Percentiles rank a stretch among this genome's conserved stretches.
These are phyloP conservation scores for Bryconaethiops microstoma DNA, from an alignment of 2,797 vertebrate genomes.

Conservation along the genomic window DNA sequence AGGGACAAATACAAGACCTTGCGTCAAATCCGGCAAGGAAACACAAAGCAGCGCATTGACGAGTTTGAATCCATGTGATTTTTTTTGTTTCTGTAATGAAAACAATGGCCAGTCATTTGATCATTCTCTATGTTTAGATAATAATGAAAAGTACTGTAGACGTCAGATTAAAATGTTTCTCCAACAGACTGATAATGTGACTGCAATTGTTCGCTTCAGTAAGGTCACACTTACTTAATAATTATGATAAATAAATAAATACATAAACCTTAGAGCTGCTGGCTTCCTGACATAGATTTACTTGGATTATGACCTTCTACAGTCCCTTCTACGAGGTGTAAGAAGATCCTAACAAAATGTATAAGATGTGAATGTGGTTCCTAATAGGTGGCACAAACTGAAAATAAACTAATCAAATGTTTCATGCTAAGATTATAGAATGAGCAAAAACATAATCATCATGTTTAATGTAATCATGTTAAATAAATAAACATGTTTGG, in stretches of 20 bases:
- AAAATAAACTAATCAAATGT: background rate
- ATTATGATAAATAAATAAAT: background rate
- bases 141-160: background rate
- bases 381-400: background rate
- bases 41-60: slow-evolving; percentile 97
- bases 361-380: background rate
- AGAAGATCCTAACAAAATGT: background rate
- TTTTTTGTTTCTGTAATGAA: slow-evolving; percentile 26
- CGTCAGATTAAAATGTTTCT: background rate
- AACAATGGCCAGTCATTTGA: too few relatives aligned
- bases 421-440: background rate
- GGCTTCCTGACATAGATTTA: background rate
- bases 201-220: background rate
- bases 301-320: background rate
- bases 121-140: background rate
- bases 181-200: background rate
- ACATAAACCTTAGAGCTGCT: background rate
- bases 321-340: background rate
- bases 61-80: slow-evolving; percentile 98
- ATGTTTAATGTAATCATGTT: too few relatives aligned
- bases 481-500: background rate
- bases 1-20: slow-evolving; percentile 99
- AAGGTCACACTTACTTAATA: background rate
- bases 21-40: slow-evolving; percentile 95
- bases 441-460: background rate